Evolutionary conservation across 2,113 vertebrate species (phyloP).

Genomic region (Pachyramphus minor): DNA sequence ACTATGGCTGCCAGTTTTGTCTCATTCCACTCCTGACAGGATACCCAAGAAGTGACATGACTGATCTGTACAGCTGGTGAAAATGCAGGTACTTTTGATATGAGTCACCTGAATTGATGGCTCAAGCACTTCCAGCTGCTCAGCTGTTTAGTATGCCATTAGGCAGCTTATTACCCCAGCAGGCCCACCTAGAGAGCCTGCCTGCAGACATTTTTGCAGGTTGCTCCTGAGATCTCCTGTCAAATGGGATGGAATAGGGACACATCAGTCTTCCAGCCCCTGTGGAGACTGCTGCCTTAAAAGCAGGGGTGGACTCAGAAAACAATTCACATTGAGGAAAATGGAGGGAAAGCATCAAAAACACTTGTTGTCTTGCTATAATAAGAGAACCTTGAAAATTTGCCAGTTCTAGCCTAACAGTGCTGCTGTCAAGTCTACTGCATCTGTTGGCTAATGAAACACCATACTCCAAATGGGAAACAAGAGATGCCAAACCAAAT

Average conservation of each 20-base stretch:
- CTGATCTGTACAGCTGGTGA: background rate
- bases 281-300: background rate
- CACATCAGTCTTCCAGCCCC: background rate
- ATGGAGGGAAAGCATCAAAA: background rate
- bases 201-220: background rate
- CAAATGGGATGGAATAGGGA: background rate
- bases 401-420: background rate
- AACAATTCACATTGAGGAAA: background rate
- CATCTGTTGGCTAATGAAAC: background rate
- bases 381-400: background rate
- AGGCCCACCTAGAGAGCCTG: background rate
- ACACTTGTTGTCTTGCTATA: background rate
- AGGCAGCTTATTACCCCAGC: background rate
- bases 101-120: background rate
- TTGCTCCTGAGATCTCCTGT: background rate
- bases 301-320: background rate
- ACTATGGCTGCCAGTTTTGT: background rate
- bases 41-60: background rate
- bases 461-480: background rate
- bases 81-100: background rate
- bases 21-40: background rate
- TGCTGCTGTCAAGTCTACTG: background rate
- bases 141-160: background rate
- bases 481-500: background rate
- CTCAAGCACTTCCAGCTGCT: background rate